phyloP scores from a whole-genome alignment of 2,888 invertebrate species.

The Netelia virgata region DNA sequence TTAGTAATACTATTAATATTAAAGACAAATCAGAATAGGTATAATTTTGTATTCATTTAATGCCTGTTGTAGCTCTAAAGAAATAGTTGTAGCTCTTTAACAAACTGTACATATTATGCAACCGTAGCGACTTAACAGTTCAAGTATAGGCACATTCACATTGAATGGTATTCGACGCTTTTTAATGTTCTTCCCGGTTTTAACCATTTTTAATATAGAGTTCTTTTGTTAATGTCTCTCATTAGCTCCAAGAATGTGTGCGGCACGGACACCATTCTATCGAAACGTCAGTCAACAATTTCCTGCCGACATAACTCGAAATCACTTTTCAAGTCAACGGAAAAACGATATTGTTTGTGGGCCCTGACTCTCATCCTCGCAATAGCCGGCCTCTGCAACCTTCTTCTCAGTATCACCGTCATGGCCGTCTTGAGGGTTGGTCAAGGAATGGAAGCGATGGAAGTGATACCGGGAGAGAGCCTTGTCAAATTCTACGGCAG shows the following conservation, averaged over 20 bases:
- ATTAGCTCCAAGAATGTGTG: conserved; percentile 61
- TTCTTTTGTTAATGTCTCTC: no score
- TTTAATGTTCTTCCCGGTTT: no score
- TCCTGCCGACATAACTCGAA: conserved; percentile 55
- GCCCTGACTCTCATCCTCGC: conserved; percentile 91
- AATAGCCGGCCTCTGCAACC: conserved; percentile 89
- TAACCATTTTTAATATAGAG: no score
- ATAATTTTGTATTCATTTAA: no score
- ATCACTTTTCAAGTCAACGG: conserved; percentile 72
- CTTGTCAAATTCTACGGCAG: conserved; percentile 92
- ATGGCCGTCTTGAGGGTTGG: conserved; percentile 93
- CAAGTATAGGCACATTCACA: no score
- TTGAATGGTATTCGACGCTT: no score
- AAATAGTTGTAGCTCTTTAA: no score
- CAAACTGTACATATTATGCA: no score
- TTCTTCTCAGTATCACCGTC: conserved; percentile 92
- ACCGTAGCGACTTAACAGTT: no score
- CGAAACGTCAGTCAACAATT: conserved; percentile 58
- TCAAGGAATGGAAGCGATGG: conserved; percentile 94
- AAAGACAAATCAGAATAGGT: no score
- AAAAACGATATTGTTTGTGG: conserved; percentile 87
- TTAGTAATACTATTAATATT: no score
- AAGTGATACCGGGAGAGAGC: conserved; percentile 91
- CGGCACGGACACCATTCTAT: conserved; percentile 34
- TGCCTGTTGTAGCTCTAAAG: no score